phyloP scores from a whole-genome alignment of 2,113 vertebrate genomes.

The Heterotilapia buettikoferi region DNA sequence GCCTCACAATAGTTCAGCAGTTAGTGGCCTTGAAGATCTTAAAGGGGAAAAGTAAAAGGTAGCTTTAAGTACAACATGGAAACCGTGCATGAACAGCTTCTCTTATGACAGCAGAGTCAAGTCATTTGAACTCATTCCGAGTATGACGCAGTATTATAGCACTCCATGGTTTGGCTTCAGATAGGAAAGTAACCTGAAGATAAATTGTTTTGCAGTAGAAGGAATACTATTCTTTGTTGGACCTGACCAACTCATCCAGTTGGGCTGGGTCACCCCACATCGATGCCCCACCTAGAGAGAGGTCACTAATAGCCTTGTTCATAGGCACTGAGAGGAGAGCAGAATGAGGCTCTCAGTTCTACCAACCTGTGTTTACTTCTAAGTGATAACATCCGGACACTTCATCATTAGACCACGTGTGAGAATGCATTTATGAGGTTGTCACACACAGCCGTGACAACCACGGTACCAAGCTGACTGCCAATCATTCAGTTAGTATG shows the following conservation, averaged over 20 bases:
- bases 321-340: not conserved
- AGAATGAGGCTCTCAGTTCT: not conserved
- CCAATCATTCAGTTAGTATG: not conserved
- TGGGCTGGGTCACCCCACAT: not conserved
- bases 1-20: constrained; percentile 5
- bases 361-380: not conserved
- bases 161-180: not conserved
- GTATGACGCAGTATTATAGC: not conserved
- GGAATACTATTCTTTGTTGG: not conserved
- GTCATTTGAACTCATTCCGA: not conserved
- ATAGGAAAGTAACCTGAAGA: not conserved
- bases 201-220: not conserved
- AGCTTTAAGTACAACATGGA: not conserved
- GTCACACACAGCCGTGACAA: not conserved
- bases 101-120: not conserved
- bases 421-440: not conserved
- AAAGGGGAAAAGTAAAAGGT: constrained; percentile 14
- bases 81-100: not conserved
- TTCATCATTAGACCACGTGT: not conserved
- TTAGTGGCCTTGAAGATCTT: constrained; percentile 11
- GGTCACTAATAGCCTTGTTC: not conserved
- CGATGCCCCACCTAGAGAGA: not conserved
- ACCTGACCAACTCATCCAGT: not conserved
- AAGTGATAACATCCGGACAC: not conserved
- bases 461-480: not conserved